These are phyloP conservation scores for Lepus europaeus DNA, from an alignment of 2,113 vertebrate species.

Conservation along the genomic window DNA sequence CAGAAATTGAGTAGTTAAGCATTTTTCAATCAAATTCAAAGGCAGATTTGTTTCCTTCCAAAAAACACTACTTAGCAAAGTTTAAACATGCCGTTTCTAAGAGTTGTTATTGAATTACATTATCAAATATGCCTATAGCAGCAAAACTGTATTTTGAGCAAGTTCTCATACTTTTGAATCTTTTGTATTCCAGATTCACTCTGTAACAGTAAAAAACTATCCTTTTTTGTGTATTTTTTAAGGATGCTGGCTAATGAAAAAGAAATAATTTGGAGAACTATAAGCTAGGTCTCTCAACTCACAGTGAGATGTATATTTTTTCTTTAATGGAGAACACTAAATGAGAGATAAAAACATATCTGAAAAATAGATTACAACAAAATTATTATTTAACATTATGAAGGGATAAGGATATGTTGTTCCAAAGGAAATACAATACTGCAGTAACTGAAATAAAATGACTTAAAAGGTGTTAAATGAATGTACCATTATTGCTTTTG, in stretches of 20 bases:
- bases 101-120: constrained; percentile 62
- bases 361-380: background rate
- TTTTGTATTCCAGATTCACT: background rate
- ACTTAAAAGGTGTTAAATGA: background rate
- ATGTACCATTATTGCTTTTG: background rate
- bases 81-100: constrained; percentile 59
- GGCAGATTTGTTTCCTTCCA: constrained; percentile 65
- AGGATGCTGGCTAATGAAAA: background rate
- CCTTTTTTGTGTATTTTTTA: background rate
- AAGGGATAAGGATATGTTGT: rapidly evolving
- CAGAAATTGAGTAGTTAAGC: constrained; percentile 68
- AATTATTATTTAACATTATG: background rate
- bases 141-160: background rate
- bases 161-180: background rate
- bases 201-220: background rate
- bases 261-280: background rate
- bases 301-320: background rate
- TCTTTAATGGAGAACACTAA: background rate
- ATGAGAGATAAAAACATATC: background rate
- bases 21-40: constrained; percentile 75
- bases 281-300: background rate
- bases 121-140: background rate
- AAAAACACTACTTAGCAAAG: constrained; percentile 54
- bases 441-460: background rate
- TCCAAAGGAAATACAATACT: background rate